These are phyloP conservation scores for Mugil cephalus DNA, from an alignment of 2,113 vertebrate genomes.

Conservation along the genomic window DNA sequence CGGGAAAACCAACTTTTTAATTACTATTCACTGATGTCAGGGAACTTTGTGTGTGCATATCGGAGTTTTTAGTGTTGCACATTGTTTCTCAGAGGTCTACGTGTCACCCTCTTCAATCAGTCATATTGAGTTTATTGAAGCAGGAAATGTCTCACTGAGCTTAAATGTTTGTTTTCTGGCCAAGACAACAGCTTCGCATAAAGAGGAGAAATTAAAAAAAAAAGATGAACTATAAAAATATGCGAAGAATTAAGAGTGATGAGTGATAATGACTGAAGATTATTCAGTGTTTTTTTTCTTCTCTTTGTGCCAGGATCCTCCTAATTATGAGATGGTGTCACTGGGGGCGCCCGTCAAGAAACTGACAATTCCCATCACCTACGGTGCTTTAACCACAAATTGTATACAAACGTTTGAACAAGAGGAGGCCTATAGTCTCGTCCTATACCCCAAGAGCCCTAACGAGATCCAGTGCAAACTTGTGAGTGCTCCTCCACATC, in stretches of 20 bases:
- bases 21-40: background rate
- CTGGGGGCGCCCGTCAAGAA: conserved; percentile 72
- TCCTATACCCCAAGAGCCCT: conserved; percentile 74
- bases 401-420: conserved; percentile 76
- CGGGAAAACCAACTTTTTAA: too few relatives aligned
- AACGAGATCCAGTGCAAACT: conserved; percentile 82
- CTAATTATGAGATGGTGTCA: conserved; percentile 83
- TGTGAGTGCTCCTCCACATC: conserved; percentile 79
- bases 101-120: background rate
- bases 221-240: too few relatives aligned
- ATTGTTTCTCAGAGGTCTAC: background rate
- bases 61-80: background rate
- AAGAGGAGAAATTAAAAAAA: too few relatives aligned
- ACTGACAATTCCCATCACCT: conserved; percentile 73
- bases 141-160: background rate
- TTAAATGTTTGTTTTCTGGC: background rate
- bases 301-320: conserved; percentile 84
- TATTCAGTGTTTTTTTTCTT: background rate
- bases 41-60: too few relatives aligned
- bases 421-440: conserved; percentile 86
- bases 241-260: too few relatives aligned
- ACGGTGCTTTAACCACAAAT: conserved; percentile 43
- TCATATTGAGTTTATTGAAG: background rate
- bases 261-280: too few relatives aligned
- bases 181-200: too few relatives aligned